phyloP scores from a whole-genome alignment of 2,888 invertebrate species.

The Macropis europaea region DNA sequence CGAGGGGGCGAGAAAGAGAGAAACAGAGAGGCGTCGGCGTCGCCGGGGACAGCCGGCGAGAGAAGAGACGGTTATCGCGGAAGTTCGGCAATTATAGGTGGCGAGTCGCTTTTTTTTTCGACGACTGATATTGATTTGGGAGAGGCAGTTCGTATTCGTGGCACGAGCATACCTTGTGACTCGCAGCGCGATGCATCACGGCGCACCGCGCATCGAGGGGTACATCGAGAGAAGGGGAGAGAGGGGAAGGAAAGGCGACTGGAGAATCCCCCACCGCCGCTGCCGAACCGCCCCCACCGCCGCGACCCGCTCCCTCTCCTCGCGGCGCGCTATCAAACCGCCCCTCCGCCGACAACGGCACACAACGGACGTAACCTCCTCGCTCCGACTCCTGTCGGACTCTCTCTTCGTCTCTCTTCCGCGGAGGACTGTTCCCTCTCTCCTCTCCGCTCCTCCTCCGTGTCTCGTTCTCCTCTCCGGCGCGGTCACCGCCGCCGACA shows the following conservation, averaged over 20 bases:
- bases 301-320: constrained; percentile 21
- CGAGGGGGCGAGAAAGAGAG: neutral
- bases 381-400: constrained; percentile 53
- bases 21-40: constrained; percentile 36
- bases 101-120: constrained; percentile 74
- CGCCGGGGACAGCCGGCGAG: constrained; percentile 47
- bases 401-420: constrained; percentile 29
- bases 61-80: constrained; percentile 66
- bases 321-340: constrained; percentile 62
- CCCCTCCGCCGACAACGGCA: constrained; percentile 53
- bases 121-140: constrained; percentile 80
- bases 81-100: constrained; percentile 68
- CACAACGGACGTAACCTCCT: constrained; percentile 69
- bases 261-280: constrained; percentile 54
- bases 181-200: constrained; percentile 77
- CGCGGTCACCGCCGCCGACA: constrained; percentile 44
- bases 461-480: constrained; percentile 46
- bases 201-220: constrained; percentile 78
- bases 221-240: constrained; percentile 56
- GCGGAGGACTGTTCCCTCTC: neutral
- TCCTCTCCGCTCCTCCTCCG: constrained; percentile 27
- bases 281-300: constrained; percentile 49
- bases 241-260: constrained; percentile 45
- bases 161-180: constrained; percentile 77
- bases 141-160: constrained; percentile 77